Evolutionary conservation across 2,888 invertebrate species (phyloP), one percentile per base, ranked within the genome.

Genomic region (Drepanosiphum platanoidis): DNA sequence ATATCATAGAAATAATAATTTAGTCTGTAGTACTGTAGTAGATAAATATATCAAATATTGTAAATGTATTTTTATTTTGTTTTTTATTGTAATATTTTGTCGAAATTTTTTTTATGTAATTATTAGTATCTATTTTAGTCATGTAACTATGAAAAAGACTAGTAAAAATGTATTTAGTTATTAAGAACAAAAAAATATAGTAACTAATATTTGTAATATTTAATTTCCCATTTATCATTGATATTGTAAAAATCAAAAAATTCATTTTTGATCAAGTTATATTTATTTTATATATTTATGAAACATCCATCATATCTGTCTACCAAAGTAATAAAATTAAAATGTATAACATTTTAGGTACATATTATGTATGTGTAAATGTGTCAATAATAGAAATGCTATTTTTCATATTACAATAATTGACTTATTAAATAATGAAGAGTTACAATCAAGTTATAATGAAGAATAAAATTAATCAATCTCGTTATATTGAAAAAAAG

Each of bases 271-370:
- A 13, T 9, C 46, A 42, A 1, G n/a, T 78, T n/a, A 2, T 64
- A n/a, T 64, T 39, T 42, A 8, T 46, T 68, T 22, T 52, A 70
- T 79, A 68, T 68, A 34, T 66, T 64, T 22, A 64, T 78, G 42
- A 68, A 46, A 34, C 70, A 58, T 34, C 18, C 8, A 34, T n/a
- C 13, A 15, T 27, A 27, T 34, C 9, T 68, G 27, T 68, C 68
- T 36, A 79, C 42, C 30, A 46, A 66, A 68, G 68, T 46, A 68
- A n/a, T n/a, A n/a, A n/a, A n/a, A n/a, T n/a, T n/a, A n/a, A n/a
- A n/a, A 52, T 52, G 15, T 18, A 13, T n/a, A n/a, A 42, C 22
- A 36, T 11, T 79, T 46, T 79, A 22, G 61, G 22, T 42, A 46
- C 18, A 13, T 46, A 15, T 46, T 18, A n/a, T n/a, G n/a, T n/a